phyloP scores from a whole-genome alignment of 1,140 invertebrate genomes.

The Trichoplusia ni region DNA sequence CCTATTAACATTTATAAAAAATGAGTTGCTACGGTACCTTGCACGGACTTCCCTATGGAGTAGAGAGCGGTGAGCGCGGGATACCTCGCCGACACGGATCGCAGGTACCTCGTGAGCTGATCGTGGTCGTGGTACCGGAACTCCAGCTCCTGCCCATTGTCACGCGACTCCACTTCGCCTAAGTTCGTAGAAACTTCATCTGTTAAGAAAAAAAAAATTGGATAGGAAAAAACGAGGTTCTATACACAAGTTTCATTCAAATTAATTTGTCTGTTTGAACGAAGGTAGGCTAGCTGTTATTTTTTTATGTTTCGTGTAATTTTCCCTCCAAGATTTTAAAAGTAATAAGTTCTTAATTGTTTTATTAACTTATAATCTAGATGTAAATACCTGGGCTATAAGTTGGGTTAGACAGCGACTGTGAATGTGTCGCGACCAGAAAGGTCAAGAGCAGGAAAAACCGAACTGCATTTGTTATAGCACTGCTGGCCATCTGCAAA shows the following conservation, averaged over 20 bases:
- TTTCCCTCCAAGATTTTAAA: no score
- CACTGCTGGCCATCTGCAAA: slow-evolving; percentile 43
- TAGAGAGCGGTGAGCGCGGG: slow-evolving; percentile 94
- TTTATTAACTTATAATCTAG: no score
- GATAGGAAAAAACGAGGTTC: neutral
- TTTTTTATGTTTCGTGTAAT: no score
- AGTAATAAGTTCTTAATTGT: no score
- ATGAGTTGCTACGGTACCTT: slow-evolving; percentile 83
- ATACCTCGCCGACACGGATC: slow-evolving; percentile 89
- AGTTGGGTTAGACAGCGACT: slow-evolving; percentile 38
- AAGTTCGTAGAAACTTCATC: slow-evolving; percentile 49
- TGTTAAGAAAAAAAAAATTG: slow-evolving; percentile 24
- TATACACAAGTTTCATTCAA: no score
- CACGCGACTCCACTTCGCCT: slow-evolving; percentile 61
- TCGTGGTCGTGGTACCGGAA: slow-evolving; percentile 96
- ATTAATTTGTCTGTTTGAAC: no score
- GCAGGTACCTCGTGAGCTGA: slow-evolving; percentile 91
- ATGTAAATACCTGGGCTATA: slow-evolving; percentile 36
- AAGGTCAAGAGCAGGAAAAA: slow-evolving; percentile 38
- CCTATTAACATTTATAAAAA: no score
- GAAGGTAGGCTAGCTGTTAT: no score
- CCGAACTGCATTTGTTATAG: slow-evolving; percentile 22
- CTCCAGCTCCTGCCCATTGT: slow-evolving; percentile 81
- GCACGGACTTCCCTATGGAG: slow-evolving; percentile 95
- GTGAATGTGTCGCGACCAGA: slow-evolving; percentile 35